Percentiles rank a stretch among this genome's conserved stretches.
Evolutionary conservation across 2,888 invertebrate genomes (phyloP).

Genomic region (Eupithecia pulchellata): DNA sequence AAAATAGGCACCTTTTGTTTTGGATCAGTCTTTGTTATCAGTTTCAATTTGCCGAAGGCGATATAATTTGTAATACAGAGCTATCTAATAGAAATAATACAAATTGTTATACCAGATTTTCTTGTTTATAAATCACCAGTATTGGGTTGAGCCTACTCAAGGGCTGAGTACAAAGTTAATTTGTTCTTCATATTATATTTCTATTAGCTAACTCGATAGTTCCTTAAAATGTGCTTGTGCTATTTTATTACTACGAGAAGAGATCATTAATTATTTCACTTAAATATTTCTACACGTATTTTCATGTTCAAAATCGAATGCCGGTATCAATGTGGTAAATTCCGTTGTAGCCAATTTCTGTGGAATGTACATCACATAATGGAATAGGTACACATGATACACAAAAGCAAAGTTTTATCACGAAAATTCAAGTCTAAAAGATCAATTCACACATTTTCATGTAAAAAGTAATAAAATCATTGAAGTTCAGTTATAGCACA

Average conservation of each 20-base stretch:
- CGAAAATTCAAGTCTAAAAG: slow-evolving; percentile 8
- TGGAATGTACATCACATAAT: slow-evolving; percentile 38
- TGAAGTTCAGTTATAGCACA: slow-evolving; percentile 24
- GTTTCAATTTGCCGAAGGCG: not conserved
- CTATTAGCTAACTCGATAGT: not conserved
- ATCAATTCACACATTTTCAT: slow-evolving; percentile 31
- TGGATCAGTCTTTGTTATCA: slow-evolving; percentile 9
- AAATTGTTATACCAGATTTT: not conserved
- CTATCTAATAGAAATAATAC: not conserved
- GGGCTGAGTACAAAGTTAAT: not conserved
- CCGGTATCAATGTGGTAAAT: slow-evolving; percentile 12
- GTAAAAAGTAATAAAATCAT: slow-evolving; percentile 16
- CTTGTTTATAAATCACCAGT: not conserved
- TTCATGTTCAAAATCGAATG: not conserved
- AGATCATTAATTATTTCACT: not conserved
- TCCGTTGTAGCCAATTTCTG: slow-evolving; percentile 34
- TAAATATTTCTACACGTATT: not conserved
- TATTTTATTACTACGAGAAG: not conserved
- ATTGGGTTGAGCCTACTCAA: not conserved
- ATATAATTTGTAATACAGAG: not conserved
- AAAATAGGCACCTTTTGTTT: slow-evolving; percentile 5
- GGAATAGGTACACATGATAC: slow-evolving; percentile 27
- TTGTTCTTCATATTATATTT: not conserved
- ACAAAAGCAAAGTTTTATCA: slow-evolving; percentile 24
- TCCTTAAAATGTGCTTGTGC: slow-evolving; percentile 19